Evolutionary conservation across 2,888 invertebrate genomes (phyloP).

Genomic region (Stramonita haemastoma): DNA sequence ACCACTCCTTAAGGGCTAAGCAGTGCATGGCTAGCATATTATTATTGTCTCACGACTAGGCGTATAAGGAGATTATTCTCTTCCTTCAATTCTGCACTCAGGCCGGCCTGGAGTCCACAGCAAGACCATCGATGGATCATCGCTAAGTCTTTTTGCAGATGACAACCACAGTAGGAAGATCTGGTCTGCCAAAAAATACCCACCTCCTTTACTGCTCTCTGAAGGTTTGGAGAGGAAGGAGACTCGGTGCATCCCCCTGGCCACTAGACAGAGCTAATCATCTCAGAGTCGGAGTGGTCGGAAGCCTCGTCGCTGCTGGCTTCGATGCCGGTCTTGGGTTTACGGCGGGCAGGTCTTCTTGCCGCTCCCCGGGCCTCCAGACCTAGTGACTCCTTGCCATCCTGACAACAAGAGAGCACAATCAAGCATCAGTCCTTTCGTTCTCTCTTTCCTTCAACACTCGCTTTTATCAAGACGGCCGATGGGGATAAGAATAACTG

Average conservation of each 20-base stretch:
- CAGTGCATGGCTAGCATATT: no score
- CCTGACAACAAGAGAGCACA: not conserved
- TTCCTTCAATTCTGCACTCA: no score
- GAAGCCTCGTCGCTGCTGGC: slow-evolving; percentile 64
- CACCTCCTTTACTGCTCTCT: not conserved
- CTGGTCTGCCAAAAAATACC: not conserved
- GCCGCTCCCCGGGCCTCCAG: slow-evolving; percentile 42
- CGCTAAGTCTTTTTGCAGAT: not conserved
- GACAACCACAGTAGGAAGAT: not conserved
- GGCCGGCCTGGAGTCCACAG: no score
- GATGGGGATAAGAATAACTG: no score
- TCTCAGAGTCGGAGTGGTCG: slow-evolving; percentile 64
- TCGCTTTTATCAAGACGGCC: no score
- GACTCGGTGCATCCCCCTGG: slow-evolving; percentile 10
- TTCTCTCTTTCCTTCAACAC: no score
- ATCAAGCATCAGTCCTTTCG: no score
- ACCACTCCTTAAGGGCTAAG: no score
- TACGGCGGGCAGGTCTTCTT: slow-evolving; percentile 42
- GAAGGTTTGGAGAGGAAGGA: not conserved
- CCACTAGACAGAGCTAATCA: slow-evolving; percentile 59
- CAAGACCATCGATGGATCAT: no score
- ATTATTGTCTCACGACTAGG: no score
- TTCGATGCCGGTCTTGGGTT: slow-evolving; percentile 54
- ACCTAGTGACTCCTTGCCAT: slow-evolving; percentile 42
- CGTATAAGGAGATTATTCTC: no score